Percentiles rank a stretch among this genome's conserved stretches.
Conservation (phyloP, 2,113 vertebrate genomes). For the Nesogale talazaci region DNA sequence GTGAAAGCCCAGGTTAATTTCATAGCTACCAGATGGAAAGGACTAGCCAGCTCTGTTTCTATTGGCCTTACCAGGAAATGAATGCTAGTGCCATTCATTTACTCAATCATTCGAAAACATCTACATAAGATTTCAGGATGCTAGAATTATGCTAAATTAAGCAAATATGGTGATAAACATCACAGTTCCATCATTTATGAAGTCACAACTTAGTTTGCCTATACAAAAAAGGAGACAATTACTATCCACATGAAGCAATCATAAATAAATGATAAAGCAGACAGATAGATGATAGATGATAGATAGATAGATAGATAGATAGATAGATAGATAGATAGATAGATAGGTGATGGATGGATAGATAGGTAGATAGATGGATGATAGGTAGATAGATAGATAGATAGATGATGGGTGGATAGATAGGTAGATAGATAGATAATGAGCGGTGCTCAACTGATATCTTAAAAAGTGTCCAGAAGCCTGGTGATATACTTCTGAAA, state of each 20-base stretch:
- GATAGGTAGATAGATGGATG: too few relatives aligned
- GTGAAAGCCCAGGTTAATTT: conserved; percentile 55
- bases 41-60: not conserved
- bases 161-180: not conserved
- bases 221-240: conserved; percentile 18
- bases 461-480: not conserved
- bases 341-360: too few relatives aligned
- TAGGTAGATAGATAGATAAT: not conserved
- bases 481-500: not conserved
- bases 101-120: conserved; percentile 14
- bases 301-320: not conserved
- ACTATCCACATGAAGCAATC: not conserved
- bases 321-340: not conserved
- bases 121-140: not conserved
- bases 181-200: not conserved
- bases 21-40: not conserved
- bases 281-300: not conserved
- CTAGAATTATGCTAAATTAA: not conserved
- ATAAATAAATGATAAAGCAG: not conserved
- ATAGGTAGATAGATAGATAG: not conserved
- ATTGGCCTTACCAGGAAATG: conserved; percentile 9
- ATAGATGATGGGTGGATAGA: too few relatives aligned
- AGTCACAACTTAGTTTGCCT: not conserved
- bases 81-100: not conserved
- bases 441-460: not conserved